Percentiles rank a stretch among this genome's conserved stretches.
Conservation (phyloP, 2,113 vertebrate genomes). For the Tragelaphus strepsiceros region DNA sequence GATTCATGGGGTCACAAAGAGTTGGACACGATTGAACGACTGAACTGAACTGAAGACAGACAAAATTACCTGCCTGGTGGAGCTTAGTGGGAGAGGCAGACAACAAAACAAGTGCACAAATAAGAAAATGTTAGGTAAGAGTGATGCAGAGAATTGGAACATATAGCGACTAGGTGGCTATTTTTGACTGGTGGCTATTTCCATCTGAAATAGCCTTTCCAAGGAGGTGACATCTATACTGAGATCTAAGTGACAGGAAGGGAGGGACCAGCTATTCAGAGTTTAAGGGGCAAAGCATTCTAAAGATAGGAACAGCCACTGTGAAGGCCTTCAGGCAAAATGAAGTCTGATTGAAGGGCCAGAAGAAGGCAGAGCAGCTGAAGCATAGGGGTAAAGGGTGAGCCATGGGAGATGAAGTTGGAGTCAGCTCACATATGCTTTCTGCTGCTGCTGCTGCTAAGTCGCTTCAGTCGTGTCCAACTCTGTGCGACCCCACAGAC, state of each 20-base stretch:
- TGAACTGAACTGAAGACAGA: not conserved
- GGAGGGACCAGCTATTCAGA: constrained; percentile 2
- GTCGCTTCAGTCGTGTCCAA: too few relatives aligned
- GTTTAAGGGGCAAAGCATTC: not conserved
- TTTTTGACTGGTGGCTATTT: constrained; percentile 17
- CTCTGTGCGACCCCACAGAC: too few relatives aligned
- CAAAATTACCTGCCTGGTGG: not conserved
- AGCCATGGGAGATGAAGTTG: not conserved
- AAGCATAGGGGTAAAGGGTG: not conserved
- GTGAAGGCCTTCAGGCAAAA: not conserved
- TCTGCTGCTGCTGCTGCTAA: not conserved
- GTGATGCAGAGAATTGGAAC: not conserved
- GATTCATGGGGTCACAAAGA: not conserved
- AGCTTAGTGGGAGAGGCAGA: not conserved
- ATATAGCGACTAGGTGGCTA: not conserved
- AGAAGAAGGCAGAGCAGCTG: not conserved
- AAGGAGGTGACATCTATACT: not conserved
- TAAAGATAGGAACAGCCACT: not conserved
- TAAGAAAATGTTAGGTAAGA: constrained; percentile 3
- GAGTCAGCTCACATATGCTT: not conserved
- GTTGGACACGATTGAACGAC: not conserved
- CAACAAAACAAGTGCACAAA: not conserved
- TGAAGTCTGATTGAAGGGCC: not conserved
- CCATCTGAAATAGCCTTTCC: not conserved
- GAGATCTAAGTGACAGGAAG: constrained; percentile 23